Base-by-base conservation (phyloP, 2,888 invertebrate species). In the Leistus spinibarbis region DNA sequence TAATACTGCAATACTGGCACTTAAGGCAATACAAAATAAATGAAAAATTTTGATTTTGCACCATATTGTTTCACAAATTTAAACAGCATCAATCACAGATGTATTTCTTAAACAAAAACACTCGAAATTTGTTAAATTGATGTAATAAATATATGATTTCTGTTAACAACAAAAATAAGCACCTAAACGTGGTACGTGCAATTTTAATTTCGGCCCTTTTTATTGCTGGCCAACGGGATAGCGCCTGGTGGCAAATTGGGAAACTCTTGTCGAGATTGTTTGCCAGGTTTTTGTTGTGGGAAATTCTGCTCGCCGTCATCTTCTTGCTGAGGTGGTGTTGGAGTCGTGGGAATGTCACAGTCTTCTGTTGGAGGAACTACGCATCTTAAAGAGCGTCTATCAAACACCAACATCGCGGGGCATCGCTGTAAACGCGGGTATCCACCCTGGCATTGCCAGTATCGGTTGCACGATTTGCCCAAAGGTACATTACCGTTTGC, bases 361-460 rank as follows among this genome's bases (percentile, higher is more conserved):
- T 96, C 95, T 80, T 95, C 95, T 53, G 95, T 96, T 4, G 96
- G 96, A 0, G 95, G 95, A 5, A 95, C 94, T 27, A 95, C 94
- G 84, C 96, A 96, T 79, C 95, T 88, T 79, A 95, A 85, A 0
- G 95, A 94, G 78, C 93, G 89, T 67, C 88, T 83, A 86, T 96
- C 95, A 86, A 95, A 96, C 9, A 96, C 96, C 82, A 96, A 86
- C 93, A 95, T 95, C 54, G 96, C 95, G 0, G 95, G 95, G 83
- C 96, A 96, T 67, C 96, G 88, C 84, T 96, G 96, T 4, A 96
- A 90, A 75, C 96, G 92, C 4, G 96, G 96, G 86, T 96, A 96
- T 0, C 96, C 96, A 3, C 96, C 96, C 84, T 96, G 95, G 83
- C 96, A 96, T 83, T 95, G 95, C 96, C 96, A 96, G 87, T 96